These are phyloP conservation scores for Gila robusta DNA, from an alignment of 2,797 vertebrate species.

Conservation along the genomic window DNA sequence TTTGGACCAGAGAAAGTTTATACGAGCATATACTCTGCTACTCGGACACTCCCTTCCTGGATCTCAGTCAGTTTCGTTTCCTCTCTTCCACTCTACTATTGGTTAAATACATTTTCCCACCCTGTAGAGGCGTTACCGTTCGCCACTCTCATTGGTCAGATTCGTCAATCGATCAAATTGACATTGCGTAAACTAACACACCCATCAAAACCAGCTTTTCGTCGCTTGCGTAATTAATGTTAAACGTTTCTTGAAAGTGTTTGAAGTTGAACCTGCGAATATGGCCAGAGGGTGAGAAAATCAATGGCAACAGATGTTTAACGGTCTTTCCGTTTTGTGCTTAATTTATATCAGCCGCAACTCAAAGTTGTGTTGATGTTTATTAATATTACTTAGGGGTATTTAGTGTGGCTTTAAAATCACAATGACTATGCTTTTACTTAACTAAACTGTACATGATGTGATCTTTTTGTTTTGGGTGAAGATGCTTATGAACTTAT, in stretches of 20 bases:
- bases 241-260: background rate
- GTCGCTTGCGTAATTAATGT: background rate
- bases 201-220: background rate
- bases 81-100: background rate
- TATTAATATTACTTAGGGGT: background rate
- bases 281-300: conserved; percentile 31
- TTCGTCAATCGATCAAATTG: background rate
- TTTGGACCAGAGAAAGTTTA: background rate
- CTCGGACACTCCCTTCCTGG: conserved; percentile 4
- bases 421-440: background rate
- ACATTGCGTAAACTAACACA: background rate
- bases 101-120: background rate
- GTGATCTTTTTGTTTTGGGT: background rate
- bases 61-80: background rate
- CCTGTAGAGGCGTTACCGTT: background rate
- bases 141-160: background rate
- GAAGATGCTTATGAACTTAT: background rate
- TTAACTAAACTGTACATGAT: no score
- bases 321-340: background rate
- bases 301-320: background rate
- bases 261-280: background rate
- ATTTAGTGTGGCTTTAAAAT: background rate
- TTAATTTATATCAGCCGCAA: background rate
- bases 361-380: background rate
- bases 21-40: background rate